Evolutionary conservation across 2,888 invertebrate species (phyloP), one percentile per base, ranked within the genome.

Genomic region (Lydus trimaculatus): DNA sequence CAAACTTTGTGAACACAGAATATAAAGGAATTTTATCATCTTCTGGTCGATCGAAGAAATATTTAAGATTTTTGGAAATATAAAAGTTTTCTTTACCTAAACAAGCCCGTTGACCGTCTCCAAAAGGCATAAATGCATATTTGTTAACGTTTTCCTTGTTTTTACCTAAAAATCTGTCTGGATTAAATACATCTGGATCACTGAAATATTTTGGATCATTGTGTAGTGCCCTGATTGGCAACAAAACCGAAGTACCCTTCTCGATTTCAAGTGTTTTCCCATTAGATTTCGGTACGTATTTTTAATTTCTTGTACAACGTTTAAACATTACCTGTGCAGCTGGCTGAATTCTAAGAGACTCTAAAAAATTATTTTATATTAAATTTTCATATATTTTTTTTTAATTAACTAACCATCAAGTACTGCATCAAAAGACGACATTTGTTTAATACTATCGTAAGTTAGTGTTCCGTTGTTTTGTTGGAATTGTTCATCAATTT

Each of bases 371-470:
- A 17, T 6, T n/a, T 6, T 6, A 43, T 20, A 3, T 48, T 20
- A 43, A 7, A 17, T 43, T 43, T 43, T 43, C 6, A 4, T 7
- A 6, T n/a, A 6, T n/a, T n/a, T 43, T 17, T 6, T 60, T 4
- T 3, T 3, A 28, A 58, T 63, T 20, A 33, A 23, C 52, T 58
- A 71, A 88, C 87, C 88, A 60, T 78, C 79, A 1, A 88, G 73
- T 4, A 87, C 86, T 72, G 85, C 84, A 63, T 87, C 87, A 67
- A 89, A 73, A 74, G 89, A 90, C 13, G 82, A 82, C 87, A 90
- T 85, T 23, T 83, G 84, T 66, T 86, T 85, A 0, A 90, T 81
- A 0, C 84, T 81, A 28, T 86, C 88, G 70, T 88, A 89, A 61
- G 83, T 84, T 0, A 89, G 82, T 17, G 82, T 84, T 4, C 85